A percentile compares a stretch with the other conserved stretches of the same genome.
phyloP scores from a whole-genome alignment of 2,888 invertebrate genomes.

The Drosophila flavopinicola region DNA sequence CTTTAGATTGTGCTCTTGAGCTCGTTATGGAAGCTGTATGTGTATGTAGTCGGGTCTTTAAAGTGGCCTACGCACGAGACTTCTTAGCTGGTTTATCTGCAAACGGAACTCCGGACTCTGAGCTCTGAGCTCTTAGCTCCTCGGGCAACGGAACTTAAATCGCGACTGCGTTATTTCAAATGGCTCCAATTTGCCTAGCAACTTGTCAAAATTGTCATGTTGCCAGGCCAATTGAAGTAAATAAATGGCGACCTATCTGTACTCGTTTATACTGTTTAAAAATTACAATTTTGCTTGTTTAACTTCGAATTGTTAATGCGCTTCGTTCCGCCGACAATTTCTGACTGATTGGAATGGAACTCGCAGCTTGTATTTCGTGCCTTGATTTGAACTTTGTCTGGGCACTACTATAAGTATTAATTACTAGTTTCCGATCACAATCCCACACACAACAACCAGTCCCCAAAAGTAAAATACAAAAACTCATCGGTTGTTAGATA shows the following conservation, averaged over 20 bases:
- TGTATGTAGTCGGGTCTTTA: too few species aligned
- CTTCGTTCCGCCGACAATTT: slow-evolving; percentile 42
- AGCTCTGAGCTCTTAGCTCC: slow-evolving; percentile 30
- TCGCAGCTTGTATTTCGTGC: slow-evolving; percentile 16
- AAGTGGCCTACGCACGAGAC: slow-evolving; percentile 60
- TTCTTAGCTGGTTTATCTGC: slow-evolving; percentile 11
- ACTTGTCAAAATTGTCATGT: slow-evolving; percentile 50
- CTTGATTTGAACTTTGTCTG: slow-evolving; percentile 49
- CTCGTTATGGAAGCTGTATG: too few species aligned
- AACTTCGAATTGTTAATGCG: slow-evolving; percentile 16
- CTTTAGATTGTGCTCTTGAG: slow-evolving; percentile 22
- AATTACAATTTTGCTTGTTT: slow-evolving; percentile 16
- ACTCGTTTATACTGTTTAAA: slow-evolving; percentile 6
- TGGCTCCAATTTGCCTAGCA: slow-evolving; percentile 30
- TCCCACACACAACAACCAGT: slow-evolving; percentile 32
- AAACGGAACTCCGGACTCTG: slow-evolving; percentile 11
- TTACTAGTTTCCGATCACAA: slow-evolving; percentile 38
- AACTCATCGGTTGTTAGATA: slow-evolving; percentile 13
- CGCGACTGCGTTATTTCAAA: slow-evolving; percentile 33
- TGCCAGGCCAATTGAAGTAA: slow-evolving; percentile 63
- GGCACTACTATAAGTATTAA: slow-evolving; percentile 41
- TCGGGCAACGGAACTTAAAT: slow-evolving; percentile 21
- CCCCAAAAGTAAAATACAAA: background rate
- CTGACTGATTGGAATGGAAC: slow-evolving; percentile 27
- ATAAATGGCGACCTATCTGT: slow-evolving; percentile 21